Conservation (phyloP, 2,113 vertebrate genomes). For the Anas platyrhynchos region DNA sequence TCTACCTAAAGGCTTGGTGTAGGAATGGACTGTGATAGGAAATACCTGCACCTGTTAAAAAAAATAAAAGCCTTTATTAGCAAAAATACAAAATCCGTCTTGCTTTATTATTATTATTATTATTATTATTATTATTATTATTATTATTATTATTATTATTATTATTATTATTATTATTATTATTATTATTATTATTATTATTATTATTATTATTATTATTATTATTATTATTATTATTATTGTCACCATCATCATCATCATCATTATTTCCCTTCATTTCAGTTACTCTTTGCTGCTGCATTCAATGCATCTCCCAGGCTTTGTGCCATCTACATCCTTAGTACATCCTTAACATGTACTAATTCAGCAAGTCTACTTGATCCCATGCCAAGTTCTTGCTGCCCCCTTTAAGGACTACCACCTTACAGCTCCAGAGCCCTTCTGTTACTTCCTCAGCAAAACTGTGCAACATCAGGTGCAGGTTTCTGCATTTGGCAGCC, state of each 20-base stretch:
- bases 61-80: not conserved
- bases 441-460: not conserved
- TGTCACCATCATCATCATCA: too few species aligned
- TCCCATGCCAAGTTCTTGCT: not conserved
- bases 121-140: too few species aligned
- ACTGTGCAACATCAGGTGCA: not conserved
- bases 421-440: not conserved
- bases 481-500: not conserved
- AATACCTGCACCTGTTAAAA: not conserved
- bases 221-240: too few species aligned
- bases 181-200: too few species aligned
- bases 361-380: not conserved
- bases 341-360: rapidly evolving
- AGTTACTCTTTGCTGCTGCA: not conserved
- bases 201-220: too few species aligned
- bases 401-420: not conserved
- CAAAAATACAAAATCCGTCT: not conserved
- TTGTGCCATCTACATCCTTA: not conserved
- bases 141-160: too few species aligned
- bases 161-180: too few species aligned
- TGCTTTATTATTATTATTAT: not conserved
- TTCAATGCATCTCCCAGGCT: not conserved
- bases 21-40: not conserved
- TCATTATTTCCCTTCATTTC: not conserved
- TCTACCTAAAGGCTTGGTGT: not conserved